Evolutionary conservation across 1,140 invertebrate species (phyloP).

Genomic region (Drosophila micromelanica): DNA sequence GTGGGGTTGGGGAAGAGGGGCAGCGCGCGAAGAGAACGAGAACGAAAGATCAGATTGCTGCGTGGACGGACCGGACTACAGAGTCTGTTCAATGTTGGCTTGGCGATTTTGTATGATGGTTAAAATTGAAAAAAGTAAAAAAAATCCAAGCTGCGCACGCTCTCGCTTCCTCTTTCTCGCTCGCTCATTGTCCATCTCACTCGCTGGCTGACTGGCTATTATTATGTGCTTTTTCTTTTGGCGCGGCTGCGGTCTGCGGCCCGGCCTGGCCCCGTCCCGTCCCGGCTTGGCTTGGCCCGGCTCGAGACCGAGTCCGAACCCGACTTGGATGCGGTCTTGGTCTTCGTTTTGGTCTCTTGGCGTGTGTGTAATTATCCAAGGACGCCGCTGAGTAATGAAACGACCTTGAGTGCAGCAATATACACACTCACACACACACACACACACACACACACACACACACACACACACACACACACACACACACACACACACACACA

Average conservation of each 20-base stretch:
- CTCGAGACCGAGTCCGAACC: constrained; percentile 5
- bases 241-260: constrained; percentile 23
- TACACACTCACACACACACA: constrained; percentile 39
- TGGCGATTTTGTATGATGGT: constrained; percentile 74
- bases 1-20: background rate
- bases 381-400: constrained; percentile 82
- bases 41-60: constrained; percentile 47
- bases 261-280: background rate
- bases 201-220: constrained; percentile 40
- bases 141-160: constrained; percentile 50
- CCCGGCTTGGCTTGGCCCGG: background rate
- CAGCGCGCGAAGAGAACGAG: constrained; percentile 10
- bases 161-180: background rate
- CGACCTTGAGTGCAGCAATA: constrained; percentile 77
- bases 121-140: constrained; percentile 68
- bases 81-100: constrained; percentile 31
- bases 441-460: constrained; percentile 11
- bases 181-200: constrained; percentile 9
- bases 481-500: constrained; percentile 16
- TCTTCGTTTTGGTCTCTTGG: constrained; percentile 64
- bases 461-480: background rate
- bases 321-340: constrained; percentile 22
- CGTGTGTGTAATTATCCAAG: constrained; percentile 83
- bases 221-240: constrained; percentile 56
- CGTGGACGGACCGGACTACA: constrained; percentile 50